These are phyloP conservation scores for Leptocoma aspasia DNA, from an alignment of 2,113 vertebrate genomes.

Conservation along the genomic window DNA sequence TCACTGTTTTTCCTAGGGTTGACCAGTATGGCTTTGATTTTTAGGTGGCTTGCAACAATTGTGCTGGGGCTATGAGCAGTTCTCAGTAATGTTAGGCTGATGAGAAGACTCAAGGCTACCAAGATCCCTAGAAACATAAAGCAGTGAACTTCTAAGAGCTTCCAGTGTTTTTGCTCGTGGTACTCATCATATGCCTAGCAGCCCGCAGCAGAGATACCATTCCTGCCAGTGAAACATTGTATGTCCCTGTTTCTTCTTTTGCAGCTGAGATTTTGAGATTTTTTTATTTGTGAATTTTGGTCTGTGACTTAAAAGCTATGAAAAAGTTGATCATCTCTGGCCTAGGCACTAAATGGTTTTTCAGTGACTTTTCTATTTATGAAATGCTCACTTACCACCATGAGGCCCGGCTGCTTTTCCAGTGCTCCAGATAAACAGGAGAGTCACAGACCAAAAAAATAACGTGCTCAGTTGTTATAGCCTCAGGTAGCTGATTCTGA, in stretches of 20 bases:
- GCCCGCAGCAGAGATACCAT: background rate
- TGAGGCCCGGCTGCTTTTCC: fast-evolving
- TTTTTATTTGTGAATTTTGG: background rate
- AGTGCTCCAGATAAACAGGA: background rate
- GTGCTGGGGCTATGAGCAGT: background rate
- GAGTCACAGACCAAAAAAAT: background rate
- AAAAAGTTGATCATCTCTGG: background rate
- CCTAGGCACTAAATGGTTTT: background rate
- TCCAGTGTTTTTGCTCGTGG: background rate
- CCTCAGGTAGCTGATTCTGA: background rate
- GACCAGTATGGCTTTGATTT: background rate
- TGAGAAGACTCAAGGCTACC: background rate
- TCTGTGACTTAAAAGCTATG: background rate
- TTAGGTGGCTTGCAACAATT: background rate
- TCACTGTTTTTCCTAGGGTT: background rate
- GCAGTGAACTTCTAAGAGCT: background rate
- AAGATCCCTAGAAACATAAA: background rate
- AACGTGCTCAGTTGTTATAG: background rate
- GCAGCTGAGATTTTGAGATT: background rate
- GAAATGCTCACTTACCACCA: fast-evolving
- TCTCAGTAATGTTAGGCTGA: background rate
- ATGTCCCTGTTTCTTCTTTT: background rate
- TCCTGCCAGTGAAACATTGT: background rate
- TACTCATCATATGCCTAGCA: background rate
- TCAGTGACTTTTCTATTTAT: background rate